phyloP scores from a whole-genome alignment of 2,797 vertebrate genomes.

The Numenius phaeopus region DNA sequence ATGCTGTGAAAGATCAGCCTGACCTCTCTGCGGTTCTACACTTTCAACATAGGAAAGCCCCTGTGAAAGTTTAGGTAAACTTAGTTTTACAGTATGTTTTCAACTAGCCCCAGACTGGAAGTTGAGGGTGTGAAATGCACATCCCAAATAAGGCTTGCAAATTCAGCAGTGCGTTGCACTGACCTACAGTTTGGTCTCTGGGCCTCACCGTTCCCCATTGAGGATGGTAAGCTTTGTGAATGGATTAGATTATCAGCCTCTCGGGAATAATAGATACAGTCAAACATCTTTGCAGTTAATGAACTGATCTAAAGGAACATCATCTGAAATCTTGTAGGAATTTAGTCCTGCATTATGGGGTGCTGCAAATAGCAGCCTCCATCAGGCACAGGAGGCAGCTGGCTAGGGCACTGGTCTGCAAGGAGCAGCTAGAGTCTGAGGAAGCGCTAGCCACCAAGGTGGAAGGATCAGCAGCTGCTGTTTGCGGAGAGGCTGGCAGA shows the following conservation, averaged over 20 bases:
- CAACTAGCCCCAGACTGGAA: neutral
- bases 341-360: neutral
- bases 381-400: neutral
- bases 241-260: neutral
- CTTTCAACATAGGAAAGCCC: conserved; percentile 24
- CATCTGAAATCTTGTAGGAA: neutral
- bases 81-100: neutral
- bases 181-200: neutral
- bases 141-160: neutral
- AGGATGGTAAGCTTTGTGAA: neutral
- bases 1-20: neutral
- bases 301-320: neutral
- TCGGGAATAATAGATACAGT: neutral
- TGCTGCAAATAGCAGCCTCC: neutral
- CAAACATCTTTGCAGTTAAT: neutral
- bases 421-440: neutral
- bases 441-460: neutral
- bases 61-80: conserved; percentile 30
- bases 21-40: neutral
- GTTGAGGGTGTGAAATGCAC: neutral
- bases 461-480: neutral
- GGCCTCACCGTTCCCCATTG: neutral
- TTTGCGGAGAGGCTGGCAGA: neutral
- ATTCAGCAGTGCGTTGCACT: neutral
- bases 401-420: neutral